Evolutionary conservation across 2,888 invertebrate genomes (phyloP).

Genomic region (Dioctria linearis): DNA sequence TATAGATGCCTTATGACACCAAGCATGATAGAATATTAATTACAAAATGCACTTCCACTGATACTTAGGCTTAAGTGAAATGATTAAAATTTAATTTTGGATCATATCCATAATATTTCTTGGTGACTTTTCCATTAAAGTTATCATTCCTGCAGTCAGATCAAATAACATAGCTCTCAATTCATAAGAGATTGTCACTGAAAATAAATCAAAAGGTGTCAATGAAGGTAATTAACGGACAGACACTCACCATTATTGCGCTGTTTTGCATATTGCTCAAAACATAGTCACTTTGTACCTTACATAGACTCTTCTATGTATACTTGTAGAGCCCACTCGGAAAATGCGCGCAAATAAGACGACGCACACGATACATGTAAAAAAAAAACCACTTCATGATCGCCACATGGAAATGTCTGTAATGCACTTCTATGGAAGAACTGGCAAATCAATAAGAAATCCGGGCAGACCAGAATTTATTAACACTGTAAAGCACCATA

Average conservation of each 20-base stretch:
- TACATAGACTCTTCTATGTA: neutral
- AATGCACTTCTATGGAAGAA: slow-evolving; percentile 34
- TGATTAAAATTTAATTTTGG: slow-evolving; percentile 43
- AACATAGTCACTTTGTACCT: slow-evolving; percentile 23
- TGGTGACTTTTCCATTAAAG: slow-evolving; percentile 39
- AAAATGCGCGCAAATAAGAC: neutral
- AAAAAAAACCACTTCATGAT: slow-evolving; percentile 6
- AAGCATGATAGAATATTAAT: slow-evolving; percentile 3
- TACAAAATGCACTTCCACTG: neutral
- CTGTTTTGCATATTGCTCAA: slow-evolving; percentile 43
- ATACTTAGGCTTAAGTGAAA: slow-evolving; percentile 17
- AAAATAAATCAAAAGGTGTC: slow-evolving; percentile 51
- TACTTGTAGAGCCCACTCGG: slow-evolving; percentile 23
- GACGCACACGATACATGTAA: neutral
- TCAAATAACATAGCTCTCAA: slow-evolving; percentile 37
- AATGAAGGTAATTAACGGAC: slow-evolving; percentile 46
- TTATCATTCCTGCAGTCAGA: slow-evolving; percentile 42
- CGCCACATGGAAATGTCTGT: slow-evolving; percentile 37
- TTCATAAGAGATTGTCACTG: slow-evolving; percentile 40
- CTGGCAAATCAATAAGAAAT: slow-evolving; percentile 43
- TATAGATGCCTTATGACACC: slow-evolving; percentile 26
- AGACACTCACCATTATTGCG: slow-evolving; percentile 36
- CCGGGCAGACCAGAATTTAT: slow-evolving; percentile 48
- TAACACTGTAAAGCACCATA: slow-evolving; percentile 54
- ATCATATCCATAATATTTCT: slow-evolving; percentile 30